Evolutionary conservation across 1,140 invertebrate genomes (phyloP), one percentile per base, ranked within the genome.

Genomic region (Chironomus tepperi): DNA sequence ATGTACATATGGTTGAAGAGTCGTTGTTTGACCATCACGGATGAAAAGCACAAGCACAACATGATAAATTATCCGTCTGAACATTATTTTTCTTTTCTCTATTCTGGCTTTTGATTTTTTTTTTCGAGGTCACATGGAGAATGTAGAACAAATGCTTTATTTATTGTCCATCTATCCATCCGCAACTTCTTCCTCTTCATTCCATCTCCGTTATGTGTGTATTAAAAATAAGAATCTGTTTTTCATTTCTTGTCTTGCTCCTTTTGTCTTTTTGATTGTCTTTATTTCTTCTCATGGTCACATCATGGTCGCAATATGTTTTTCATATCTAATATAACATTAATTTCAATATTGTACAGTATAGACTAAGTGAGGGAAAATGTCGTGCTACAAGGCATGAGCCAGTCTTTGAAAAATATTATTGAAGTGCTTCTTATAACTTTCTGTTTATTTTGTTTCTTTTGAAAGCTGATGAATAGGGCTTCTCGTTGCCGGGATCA

Each of bases 11-110:
- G n/a, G 12, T 34, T 57, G 12, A 57, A 57, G 47, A n/a, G 47
- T n/a, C 47, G 12, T 34, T 34, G 24, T 57, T 15, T 57, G 47
- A 57, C 47, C 47, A 57, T 57, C 12, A 57, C 12, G n/a, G 15
- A 47, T 47, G 15, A 57, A n/a, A 57, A 15, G 47, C 12, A 57
- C 12, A 57, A 57, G 47, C 12, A 57, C 24, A n/a, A 57, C 47
- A 57, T 57, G 47, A 57, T 57, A 57, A 57, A 57, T 57, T 57
- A 57, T 57, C 12, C n/a, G 47, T 57, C 47, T 57, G 47, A 57
- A 57, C 47, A 57, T 34, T 5, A 34, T 57, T 57, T 57, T 57
- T n/a, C n/a, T 12, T 57, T 3, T 12, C 47, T n/a, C n/a, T 57
- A n/a, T 57, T 34, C 12, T n/a, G 15, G 9, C 12, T 57, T 57